Base-by-base conservation (phyloP, 2,797 vertebrate genomes). In the Gouania willdenowi region DNA sequence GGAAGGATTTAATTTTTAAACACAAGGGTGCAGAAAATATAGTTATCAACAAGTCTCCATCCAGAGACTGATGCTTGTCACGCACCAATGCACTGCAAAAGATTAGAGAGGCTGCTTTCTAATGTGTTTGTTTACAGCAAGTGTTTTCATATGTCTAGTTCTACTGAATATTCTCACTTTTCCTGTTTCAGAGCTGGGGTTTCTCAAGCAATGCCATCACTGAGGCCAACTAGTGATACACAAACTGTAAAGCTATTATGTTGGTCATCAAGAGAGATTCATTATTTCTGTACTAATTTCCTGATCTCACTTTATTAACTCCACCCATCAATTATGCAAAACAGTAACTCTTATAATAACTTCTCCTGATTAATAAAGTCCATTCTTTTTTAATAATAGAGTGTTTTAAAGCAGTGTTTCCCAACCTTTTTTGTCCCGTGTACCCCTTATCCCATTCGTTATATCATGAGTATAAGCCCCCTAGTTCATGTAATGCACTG, bases 281-380 rank as follows among this genome's bases (percentile, higher is more conserved):
- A n/a, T n/a, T n/a, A n/a, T n/a, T n/a, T n/a, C n/a, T n/a, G n/a
- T n/a, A n/a, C n/a, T n/a, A n/a, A n/a, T n/a, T n/a, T n/a, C n/a
- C n/a, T n/a, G n/a, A n/a, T n/a, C n/a, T n/a, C n/a, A n/a, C n/a
- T n/a, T n/a, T n/a, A n/a, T n/a, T n/a, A n/a, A n/a, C n/a, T n/a
- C n/a, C n/a, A n/a, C 26, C 17, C 18, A 75, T 80, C 33, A 63
- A 71, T 72, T 67, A 76, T 77, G 68, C 55, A 78, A 59, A 42
- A 60, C 46, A 47, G 56, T 32, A 41, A 42, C 25, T 25, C 62
- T 57, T 79, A 81, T 77, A 71, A 81, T 77, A 57, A 70, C 32
- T 54, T 49, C 26, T 47, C 33, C 66, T 79, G 74, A 81, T 81
- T 77, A 81, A 74, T 71, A n/a, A n/a, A n/a, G n/a, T n/a, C n/a